Evolutionary conservation across 2,888 invertebrate genomes (phyloP), one percentile per base, ranked within the genome.

Genomic region (Stenchaetothrips biformis): DNA sequence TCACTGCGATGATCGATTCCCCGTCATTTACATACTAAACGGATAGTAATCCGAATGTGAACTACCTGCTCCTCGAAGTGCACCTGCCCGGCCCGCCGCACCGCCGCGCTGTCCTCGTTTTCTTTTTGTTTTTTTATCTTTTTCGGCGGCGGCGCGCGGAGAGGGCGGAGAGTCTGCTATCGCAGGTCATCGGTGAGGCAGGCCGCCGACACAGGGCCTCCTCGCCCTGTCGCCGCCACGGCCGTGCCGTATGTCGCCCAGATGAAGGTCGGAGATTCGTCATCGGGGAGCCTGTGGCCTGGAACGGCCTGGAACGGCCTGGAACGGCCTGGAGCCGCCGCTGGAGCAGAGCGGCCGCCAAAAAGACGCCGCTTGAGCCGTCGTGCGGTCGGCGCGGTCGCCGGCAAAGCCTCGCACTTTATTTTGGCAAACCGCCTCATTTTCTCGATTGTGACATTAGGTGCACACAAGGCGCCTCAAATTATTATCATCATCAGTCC

Each of bases 211-310:
- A 37, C 37, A 37, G 37, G 37, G 9, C 67, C 67, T 11, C 67
- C 67, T 7, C 53, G 16, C 53, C 18, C 67, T 74, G 67, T 74
- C 67, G 67, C 67, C 25, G 25, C 67, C 67, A 37, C 37, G 37
- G n/a, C 21, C 67, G 67, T 59, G 67, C 67, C 67, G 67, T 74
- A 74, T 74, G 67, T 74, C 67, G 67, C 25, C 67, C 67, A 74
- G 67, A 74, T 74, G 67, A 74, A 74, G 67, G 67, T 74, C 67
- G 67, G 67, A 74, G 67, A 74, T 74, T 74, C 67, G 67, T 74
- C 67, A 74, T 74, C 67, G 67, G 67, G 59, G 67, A 74, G 67
- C 25, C 67, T 74, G 67, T 7, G 67, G 67, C 67, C 13, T 21
- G 67, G n/a, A 21, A 9, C 67, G 67, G n/a, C n/a, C n/a, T n/a